phyloP scores from a whole-genome alignment of 1,140 invertebrate genomes.

The Uloborus diversus region DNA sequence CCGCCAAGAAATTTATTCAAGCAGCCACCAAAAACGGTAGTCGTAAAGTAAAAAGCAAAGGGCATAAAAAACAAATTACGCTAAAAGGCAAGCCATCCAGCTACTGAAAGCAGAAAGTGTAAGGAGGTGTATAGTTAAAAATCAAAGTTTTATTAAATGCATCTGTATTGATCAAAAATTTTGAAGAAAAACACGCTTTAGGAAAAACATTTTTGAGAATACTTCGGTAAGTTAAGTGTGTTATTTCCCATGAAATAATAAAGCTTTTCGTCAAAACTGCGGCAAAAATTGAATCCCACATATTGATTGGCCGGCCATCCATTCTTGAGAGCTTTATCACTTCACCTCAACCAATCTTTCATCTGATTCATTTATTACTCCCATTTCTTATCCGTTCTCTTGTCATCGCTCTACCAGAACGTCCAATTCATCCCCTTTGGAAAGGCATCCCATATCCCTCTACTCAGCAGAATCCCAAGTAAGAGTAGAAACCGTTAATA shows the following conservation, averaged over 20 bases:
- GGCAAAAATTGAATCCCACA: background rate
- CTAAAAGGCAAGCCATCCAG: no score
- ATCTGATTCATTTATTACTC: background rate
- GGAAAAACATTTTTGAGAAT: no score
- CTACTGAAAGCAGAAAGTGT: no score
- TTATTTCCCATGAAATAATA: background rate
- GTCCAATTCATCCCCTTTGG: background rate
- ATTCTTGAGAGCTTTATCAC: background rate
- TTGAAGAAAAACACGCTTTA: no score
- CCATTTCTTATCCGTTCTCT: background rate
- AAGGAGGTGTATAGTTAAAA: no score
- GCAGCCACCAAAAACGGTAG: no score
- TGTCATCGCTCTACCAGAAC: background rate
- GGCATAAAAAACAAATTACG: no score
- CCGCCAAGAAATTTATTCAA: no score
- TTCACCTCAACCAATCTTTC: background rate
- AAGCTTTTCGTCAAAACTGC: background rate
- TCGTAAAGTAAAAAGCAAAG: no score
- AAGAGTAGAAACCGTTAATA: constrained; percentile 47
- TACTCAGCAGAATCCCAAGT: constrained; percentile 17
- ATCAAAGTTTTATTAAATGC: no score
- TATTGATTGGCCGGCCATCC: background rate
- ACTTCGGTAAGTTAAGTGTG: no score
- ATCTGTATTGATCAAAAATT: no score
- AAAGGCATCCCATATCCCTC: constrained; percentile 1